A percentile compares a stretch with the other conserved stretches of the same genome.
Evolutionary conservation across 1,140 invertebrate genomes (phyloP).

Genomic region (Calycopis cecrops): DNA sequence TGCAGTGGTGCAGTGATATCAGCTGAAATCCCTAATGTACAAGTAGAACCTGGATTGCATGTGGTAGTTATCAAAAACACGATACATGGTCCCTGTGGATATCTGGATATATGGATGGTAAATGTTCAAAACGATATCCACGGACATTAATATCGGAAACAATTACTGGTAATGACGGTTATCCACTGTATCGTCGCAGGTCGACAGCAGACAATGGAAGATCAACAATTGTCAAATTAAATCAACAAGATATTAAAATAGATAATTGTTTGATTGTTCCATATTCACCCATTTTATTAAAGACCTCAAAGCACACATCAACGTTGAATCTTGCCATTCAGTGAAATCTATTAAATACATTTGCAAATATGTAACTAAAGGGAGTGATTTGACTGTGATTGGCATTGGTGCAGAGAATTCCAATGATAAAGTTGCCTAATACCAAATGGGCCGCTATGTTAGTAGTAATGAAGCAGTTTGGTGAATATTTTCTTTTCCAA

Average conservation of each 20-base stretch:
- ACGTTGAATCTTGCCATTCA: no score
- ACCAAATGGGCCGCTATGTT: no score
- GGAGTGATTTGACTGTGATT: no score
- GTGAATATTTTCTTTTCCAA: constrained; percentile 27
- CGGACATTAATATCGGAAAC: constrained; percentile 20
- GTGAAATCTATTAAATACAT: no score
- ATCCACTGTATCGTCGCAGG: constrained; percentile 23
- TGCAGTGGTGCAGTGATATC: constrained; percentile 69
- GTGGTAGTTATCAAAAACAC: constrained; percentile 59
- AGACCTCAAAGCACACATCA: no score
- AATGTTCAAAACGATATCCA: constrained; percentile 22
- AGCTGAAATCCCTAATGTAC: constrained; percentile 71
- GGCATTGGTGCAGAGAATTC: no score
- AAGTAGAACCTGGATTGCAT: constrained; percentile 48
- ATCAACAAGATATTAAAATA: constrained; percentile 14
- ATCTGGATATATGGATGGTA: constrained; percentile 25
- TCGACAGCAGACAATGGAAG: constrained; percentile 22
- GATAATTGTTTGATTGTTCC: no score
- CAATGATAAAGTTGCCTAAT: no score
- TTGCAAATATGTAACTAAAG: no score
- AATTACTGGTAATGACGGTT: constrained; percentile 21
- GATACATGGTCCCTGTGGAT: constrained; percentile 70
- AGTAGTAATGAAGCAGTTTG: constrained; percentile 15
- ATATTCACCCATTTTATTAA: no score
- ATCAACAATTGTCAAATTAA: constrained; percentile 22